These are phyloP conservation scores for Sphaerodactylus townsendi DNA, from an alignment of 2,113 vertebrate genomes.

Conservation along the genomic window DNA sequence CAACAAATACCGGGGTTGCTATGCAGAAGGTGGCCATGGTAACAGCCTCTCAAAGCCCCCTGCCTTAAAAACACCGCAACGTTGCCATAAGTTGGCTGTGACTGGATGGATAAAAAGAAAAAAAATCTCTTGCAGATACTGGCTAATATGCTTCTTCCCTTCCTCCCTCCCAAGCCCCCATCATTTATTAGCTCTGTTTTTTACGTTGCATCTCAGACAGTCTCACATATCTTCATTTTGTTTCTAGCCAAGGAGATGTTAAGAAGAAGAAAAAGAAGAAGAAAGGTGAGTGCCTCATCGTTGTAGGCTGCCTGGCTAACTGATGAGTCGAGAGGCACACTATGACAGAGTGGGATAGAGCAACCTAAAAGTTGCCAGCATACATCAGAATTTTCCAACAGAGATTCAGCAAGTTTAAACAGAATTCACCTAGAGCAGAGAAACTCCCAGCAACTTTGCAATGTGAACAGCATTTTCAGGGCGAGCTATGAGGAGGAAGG, in stretches of 20 bases:
- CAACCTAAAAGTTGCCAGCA: not conserved
- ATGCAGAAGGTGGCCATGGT: too few relatives aligned
- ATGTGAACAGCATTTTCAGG: too few relatives aligned
- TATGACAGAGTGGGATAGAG: not conserved
- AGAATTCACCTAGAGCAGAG: not conserved
- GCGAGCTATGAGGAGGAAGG: not conserved
- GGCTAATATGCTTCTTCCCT: not conserved
- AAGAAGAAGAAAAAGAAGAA: slow-evolving; percentile 99
- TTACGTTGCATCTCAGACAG: not conserved
- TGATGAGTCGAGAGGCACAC: too few relatives aligned
- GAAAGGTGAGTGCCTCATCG: slow-evolving; percentile 79
- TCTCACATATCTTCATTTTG: slow-evolving; percentile 1
- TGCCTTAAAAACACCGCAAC: too few relatives aligned
- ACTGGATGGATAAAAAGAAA: too few relatives aligned
- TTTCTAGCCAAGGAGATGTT: slow-evolving; percentile 85
- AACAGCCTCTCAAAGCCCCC: too few relatives aligned
- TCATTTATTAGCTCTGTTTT: not conserved
- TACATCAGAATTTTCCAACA: not conserved
- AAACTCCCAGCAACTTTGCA: not conserved
- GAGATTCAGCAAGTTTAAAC: not conserved
- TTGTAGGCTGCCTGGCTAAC: not conserved
- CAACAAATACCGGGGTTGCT: too few relatives aligned
- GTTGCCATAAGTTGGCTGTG: too few relatives aligned
- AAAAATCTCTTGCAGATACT: not conserved
- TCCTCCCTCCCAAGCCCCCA: too few relatives aligned